A percentile compares a stretch with the other conserved stretches of the same genome.
phyloP scores from a whole-genome alignment of 92 coral and sea anemone species.

The Phenganax subtilis region DNA sequence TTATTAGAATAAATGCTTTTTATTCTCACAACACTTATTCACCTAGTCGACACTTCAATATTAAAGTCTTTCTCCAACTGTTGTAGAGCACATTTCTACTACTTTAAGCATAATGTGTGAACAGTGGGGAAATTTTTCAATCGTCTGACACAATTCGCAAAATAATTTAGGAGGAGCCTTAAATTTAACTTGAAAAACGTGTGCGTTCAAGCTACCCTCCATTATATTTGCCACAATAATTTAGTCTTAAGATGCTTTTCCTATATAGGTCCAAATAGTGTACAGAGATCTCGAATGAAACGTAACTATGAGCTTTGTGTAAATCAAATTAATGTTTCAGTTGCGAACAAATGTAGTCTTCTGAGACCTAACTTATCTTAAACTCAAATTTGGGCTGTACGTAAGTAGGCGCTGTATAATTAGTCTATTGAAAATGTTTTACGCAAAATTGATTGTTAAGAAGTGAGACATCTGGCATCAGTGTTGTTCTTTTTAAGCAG shows the following conservation, averaged over 20 bases:
- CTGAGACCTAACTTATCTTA: no score
- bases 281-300: neutral
- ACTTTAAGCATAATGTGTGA: neutral
- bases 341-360: neutral
- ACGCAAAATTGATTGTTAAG: constrained; percentile 23
- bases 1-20: neutral
- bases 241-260: neutral
- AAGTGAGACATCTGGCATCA: constrained; percentile 34
- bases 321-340: neutral
- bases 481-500: constrained; percentile 39
- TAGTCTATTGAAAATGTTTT: constrained; percentile 24
- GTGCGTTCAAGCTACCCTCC: no score
- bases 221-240: no score
- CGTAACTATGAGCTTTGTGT: neutral
- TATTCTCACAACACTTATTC: constrained; percentile 18
- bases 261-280: neutral
- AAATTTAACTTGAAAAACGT: no score
- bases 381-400: neutral
- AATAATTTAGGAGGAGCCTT: neutral
- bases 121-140: neutral
- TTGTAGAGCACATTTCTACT: neutral
- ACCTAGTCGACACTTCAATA: neutral
- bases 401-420: constrained; percentile 1
- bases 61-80: neutral
- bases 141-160: neutral